Evolutionary conservation across 2,113 vertebrate species (phyloP).

Genomic region (Hippotragus niger): DNA sequence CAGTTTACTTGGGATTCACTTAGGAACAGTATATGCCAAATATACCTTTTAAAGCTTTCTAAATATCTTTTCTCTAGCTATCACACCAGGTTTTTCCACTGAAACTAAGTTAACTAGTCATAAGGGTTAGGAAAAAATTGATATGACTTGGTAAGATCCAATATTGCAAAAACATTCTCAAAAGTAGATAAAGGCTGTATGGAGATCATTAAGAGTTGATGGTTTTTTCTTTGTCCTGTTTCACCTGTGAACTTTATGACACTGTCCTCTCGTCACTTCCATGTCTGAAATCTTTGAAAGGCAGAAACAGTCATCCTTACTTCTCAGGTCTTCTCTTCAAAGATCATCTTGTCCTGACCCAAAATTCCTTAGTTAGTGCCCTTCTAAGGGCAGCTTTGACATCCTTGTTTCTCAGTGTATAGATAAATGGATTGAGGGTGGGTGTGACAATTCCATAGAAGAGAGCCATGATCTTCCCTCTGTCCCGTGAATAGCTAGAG

Average conservation of each 20-base stretch:
- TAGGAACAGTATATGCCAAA: background rate
- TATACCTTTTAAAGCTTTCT: background rate
- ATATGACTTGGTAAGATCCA: background rate
- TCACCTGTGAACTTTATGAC: background rate
- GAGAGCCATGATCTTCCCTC: constrained; percentile 66
- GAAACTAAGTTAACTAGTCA: background rate
- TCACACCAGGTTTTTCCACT: background rate
- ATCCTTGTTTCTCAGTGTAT: constrained; percentile 77
- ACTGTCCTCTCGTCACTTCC: background rate
- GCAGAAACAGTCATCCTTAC: background rate
- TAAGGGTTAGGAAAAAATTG: background rate
- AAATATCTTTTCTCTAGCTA: background rate
- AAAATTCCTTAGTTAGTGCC: constrained; percentile 38
- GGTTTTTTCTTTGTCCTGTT: background rate
- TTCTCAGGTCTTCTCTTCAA: background rate
- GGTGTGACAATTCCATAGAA: constrained; percentile 74
- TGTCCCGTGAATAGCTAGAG: constrained; percentile 50
- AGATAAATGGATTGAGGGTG: constrained; percentile 78
- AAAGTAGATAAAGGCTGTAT: background rate
- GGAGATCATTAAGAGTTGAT: background rate
- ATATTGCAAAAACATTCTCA: background rate
- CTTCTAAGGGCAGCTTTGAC: constrained; percentile 65
- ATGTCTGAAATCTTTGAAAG: background rate
- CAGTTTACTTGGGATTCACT: background rate
- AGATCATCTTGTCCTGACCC: constrained; percentile 6